phyloP scores from a whole-genome alignment of 1,140 invertebrate species.

The Batillaria attramentaria region DNA sequence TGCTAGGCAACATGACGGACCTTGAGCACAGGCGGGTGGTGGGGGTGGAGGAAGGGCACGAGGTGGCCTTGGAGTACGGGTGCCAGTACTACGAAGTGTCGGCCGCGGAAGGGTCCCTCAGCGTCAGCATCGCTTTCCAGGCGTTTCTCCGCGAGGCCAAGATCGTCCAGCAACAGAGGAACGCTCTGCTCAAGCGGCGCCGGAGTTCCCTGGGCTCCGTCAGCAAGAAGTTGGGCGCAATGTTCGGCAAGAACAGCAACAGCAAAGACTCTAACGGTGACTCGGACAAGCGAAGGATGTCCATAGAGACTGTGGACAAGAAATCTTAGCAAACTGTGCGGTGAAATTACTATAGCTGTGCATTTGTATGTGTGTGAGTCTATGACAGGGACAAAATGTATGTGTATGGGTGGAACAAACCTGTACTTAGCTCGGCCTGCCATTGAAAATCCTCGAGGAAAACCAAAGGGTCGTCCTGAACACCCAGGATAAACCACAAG shows the following conservation, averaged over 20 bases:
- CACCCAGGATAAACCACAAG: neutral
- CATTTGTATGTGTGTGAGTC: neutral
- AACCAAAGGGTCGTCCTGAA: neutral
- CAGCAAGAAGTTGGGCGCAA: conserved; percentile 75
- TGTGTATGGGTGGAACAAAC: too few species aligned
- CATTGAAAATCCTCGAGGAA: too few species aligned
- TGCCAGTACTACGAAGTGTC: conserved; percentile 91
- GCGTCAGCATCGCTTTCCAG: conserved; percentile 85
- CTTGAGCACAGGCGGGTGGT: conserved; percentile 86
- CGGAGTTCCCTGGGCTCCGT: conserved; percentile 85
- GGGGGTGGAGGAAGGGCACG: conserved; percentile 85
- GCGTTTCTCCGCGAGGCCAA: conserved; percentile 80
- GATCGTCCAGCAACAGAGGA: conserved; percentile 80
- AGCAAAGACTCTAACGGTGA: neutral
- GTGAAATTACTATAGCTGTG: neutral
- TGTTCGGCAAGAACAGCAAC: conserved; percentile 59
- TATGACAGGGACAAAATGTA: neutral
- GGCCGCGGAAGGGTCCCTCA: conserved; percentile 85
- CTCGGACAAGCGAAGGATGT: conserved; percentile 8
- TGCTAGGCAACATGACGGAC: conserved; percentile 88
- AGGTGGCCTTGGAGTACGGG: conserved; percentile 82
- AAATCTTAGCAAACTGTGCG: neutral
- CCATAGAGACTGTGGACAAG: conserved; percentile 17
- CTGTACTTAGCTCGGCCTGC: too few species aligned
- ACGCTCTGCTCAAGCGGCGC: conserved; percentile 79